Base-by-base conservation (phyloP, 1,140 invertebrate genomes). In the Euglossa dilemma region DNA sequence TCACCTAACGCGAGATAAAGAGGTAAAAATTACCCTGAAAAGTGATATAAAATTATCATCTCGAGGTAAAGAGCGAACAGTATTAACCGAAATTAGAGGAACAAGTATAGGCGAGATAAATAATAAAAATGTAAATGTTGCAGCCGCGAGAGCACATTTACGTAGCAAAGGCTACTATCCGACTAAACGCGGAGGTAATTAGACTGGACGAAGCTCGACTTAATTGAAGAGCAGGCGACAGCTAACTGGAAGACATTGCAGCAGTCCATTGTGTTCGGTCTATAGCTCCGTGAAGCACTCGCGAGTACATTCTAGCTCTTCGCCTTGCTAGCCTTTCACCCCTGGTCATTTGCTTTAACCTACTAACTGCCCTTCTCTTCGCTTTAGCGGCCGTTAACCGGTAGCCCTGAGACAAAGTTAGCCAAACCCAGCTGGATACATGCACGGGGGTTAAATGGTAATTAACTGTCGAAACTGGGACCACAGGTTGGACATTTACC, bases 121-220 rank as follows among this genome's bases (percentile, higher is more conserved):
- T 23, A 59, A 20, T 43, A 23, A n/a, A 72, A 72, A 45, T 74
- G 50, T 43, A 14, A 70, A 64, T 81, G 45, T 72, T 25, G 6
- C 14, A 50, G 50, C 25, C 61, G 50, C 59, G 64, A 66, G 72
- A 50, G 12, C 43, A 25, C 54, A 61, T 86, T 87, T 85, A 63
- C 36, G 61, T 76, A 71, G 64, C 76, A 67, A 56, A 84, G 79
- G 36, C 71, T 69, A 61, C 18, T 45, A 83, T 80, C 52, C 50
- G 50, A 18, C 23, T 54, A 45, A 78, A 28, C 16, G 52, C 16
- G 45, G 57, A 79, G 77, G 67, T 87, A 85, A 88, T 70, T 85
- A 78, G 63, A 87, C 85, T 75, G 87, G 64, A 50, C 72, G 61
- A 79, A 87, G 81, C 70, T 80, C 47, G 79, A 50, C 9, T 74